Conservation (phyloP, 1,140 invertebrate species). For the Aphidius ervi region DNA sequence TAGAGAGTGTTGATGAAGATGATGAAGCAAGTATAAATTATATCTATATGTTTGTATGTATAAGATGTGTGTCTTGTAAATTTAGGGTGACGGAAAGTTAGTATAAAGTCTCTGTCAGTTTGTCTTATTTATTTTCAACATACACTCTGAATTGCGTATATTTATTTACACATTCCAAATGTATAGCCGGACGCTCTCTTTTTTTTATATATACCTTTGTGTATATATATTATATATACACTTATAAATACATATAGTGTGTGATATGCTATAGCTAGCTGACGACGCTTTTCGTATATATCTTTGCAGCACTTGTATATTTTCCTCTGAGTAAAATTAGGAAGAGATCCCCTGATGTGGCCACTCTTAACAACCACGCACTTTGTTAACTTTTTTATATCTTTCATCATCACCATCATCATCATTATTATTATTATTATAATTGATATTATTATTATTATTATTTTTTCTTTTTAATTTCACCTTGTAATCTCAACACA, state of each 20-base stretch:
- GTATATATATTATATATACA: too few relatives aligned
- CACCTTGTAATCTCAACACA: not conserved
- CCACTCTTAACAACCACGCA: slow-evolving; percentile 13
- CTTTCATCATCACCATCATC: not conserved
- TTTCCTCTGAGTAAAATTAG: slow-evolving; percentile 40
- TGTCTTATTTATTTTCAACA: slow-evolving; percentile 15
- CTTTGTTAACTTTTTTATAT: not conserved
- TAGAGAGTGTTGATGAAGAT: not conserved
- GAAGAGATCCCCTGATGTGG: slow-evolving; percentile 34
- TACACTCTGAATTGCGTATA: slow-evolving; percentile 25
- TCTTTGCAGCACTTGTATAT: slow-evolving; percentile 41
- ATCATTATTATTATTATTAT: not conserved
- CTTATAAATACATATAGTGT: too few relatives aligned
- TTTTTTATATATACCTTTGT: too few relatives aligned
- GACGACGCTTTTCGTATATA: slow-evolving; percentile 47
- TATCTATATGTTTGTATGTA: too few relatives aligned
- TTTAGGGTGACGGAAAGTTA: slow-evolving; percentile 25
- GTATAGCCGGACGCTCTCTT: slow-evolving; percentile 25
- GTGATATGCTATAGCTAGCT: slow-evolving; percentile 34
- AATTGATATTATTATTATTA: not conserved
- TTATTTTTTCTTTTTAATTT: slow-evolving; percentile 3
- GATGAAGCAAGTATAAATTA: too few relatives aligned
- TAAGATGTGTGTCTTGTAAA: slow-evolving; percentile 1
- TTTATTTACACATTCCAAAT: slow-evolving; percentile 51
- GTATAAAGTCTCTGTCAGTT: slow-evolving; percentile 25